Conservation (phyloP, 2,888 invertebrate species). For the Scrobipalpa atriplicella region DNA sequence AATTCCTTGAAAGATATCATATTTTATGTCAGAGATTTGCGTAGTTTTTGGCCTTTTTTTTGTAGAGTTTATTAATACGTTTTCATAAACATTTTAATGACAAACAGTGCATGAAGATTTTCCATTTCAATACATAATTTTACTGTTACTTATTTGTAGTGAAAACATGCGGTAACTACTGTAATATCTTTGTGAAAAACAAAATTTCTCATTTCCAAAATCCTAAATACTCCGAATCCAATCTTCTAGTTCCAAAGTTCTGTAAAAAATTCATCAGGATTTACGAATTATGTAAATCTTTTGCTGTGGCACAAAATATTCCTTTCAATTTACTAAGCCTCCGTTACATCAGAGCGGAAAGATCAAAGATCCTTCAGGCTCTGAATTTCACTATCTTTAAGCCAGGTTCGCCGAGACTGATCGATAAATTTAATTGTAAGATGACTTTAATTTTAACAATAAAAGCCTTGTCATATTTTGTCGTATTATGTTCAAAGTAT, state of each 20-base stretch:
- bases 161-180: no score
- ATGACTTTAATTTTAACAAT: not conserved
- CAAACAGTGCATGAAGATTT: no score
- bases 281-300: slow-evolving; percentile 1
- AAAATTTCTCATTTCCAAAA: no score
- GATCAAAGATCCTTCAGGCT: slow-evolving; percentile 18
- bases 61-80: no score
- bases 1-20: no score
- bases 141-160: no score
- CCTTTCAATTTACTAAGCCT: not conserved
- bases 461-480: not conserved
- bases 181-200: no score
- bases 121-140: no score
- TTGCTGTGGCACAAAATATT: not conserved
- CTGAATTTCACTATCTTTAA: slow-evolving; percentile 22
- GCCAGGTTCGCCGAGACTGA: slow-evolving; percentile 9
- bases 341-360: slow-evolving; percentile 11
- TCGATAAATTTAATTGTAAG: slow-evolving; percentile 23
- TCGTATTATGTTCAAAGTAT: not conserved
- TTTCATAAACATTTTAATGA: no score
- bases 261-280: not conserved
- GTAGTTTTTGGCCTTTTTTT: no score
- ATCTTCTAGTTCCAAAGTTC: not conserved
- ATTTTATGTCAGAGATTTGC: no score
- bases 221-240: not conserved